phyloP scores from a whole-genome alignment of 2,797 vertebrate species.

The Rhinoraja longicauda region DNA sequence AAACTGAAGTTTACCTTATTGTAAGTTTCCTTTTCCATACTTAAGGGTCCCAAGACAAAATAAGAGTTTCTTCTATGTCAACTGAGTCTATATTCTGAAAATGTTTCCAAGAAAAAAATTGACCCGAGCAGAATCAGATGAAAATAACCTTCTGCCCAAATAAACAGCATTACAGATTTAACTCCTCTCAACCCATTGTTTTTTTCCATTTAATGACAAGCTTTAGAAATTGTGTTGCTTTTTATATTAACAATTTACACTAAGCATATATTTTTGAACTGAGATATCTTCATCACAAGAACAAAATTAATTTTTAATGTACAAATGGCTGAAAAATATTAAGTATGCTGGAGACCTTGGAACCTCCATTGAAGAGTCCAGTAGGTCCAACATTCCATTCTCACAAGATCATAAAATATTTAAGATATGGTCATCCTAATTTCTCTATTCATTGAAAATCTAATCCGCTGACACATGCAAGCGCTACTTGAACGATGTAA shows the following conservation, averaged over 20 bases:
- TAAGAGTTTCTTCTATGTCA: neutral
- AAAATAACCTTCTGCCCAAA: neutral
- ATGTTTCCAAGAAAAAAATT: neutral
- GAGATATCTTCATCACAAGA: conserved; percentile 4
- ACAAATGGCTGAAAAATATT: neutral
- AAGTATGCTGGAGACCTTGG: neutral
- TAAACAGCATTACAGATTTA: neutral
- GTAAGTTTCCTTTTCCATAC: neutral
- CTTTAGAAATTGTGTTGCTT: neutral
- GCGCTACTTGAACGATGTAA: neutral
- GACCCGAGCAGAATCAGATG: neutral
- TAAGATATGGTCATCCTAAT: neutral
- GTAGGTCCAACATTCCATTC: neutral
- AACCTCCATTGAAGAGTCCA: neutral
- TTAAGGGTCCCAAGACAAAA: neutral
- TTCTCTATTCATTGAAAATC: neutral
- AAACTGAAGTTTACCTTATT: neutral
- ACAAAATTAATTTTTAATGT: neutral
- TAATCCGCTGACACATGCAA: neutral
- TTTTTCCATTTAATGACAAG: neutral
- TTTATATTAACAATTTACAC: neutral
- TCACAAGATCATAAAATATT: neutral
- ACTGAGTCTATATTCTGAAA: neutral
- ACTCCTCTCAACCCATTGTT: neutral
- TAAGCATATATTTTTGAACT: neutral